phyloP scores from a whole-genome alignment of 1,140 invertebrate species.

The Venturia canescens region DNA sequence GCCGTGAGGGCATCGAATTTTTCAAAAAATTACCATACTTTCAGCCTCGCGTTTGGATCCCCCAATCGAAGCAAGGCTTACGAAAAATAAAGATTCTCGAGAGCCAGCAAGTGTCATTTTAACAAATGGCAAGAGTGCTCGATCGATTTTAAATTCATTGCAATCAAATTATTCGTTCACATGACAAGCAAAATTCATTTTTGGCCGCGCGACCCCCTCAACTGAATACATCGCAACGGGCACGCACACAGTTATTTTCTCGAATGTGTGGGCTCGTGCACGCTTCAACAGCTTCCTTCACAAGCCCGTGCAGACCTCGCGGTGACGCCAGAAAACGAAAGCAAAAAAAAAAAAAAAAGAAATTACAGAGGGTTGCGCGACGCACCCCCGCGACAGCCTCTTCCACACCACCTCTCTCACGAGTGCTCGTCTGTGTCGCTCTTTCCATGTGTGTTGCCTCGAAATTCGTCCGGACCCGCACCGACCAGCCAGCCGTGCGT shows the following conservation, averaged over 20 bases:
- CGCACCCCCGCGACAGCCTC: conserved; percentile 26
- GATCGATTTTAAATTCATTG: background rate
- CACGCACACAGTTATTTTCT: background rate
- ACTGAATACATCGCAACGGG: too few species aligned
- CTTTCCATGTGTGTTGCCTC: background rate
- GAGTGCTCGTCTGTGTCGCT: background rate
- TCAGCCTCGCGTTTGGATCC: too few species aligned
- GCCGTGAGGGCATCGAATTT: too few species aligned
- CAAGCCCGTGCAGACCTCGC: conserved; percentile 1
- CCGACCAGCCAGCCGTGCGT: conserved; percentile 22
- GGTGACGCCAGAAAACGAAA: background rate
- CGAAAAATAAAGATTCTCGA: too few species aligned
- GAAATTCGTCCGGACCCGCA: conserved; percentile 38
- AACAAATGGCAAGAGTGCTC: background rate
- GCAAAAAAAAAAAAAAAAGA: conserved; percentile 2
- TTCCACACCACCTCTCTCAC: background rate
- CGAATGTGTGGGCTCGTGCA: background rate
- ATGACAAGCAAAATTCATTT: too few species aligned
- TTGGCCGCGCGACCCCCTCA: too few species aligned
- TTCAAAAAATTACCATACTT: too few species aligned
- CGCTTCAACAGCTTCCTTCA: conserved; percentile 35
- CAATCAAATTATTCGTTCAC: too few species aligned
- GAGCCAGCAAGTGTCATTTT: background rate
- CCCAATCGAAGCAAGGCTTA: too few species aligned
- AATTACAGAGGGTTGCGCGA: conserved; percentile 25